Conservation (phyloP, 2,888 invertebrate genomes). For the Ormyrus thymus region DNA sequence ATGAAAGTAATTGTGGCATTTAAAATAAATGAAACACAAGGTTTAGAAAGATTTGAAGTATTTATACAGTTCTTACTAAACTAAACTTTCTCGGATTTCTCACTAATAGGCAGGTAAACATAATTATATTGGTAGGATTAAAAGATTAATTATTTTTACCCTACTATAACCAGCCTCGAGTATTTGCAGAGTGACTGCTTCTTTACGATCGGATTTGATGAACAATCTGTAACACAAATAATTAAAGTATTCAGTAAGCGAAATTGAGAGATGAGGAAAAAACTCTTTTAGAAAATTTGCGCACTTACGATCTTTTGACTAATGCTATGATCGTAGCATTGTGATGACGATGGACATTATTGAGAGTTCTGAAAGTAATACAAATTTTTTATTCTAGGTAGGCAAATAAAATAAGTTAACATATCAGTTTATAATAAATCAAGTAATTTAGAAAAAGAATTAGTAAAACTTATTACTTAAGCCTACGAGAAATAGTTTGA, state of each 20-base stretch:
- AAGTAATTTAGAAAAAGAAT: too few relatives aligned
- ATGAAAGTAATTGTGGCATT: too few relatives aligned
- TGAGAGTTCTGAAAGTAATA: slow-evolving; percentile 34
- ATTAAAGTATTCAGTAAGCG: neutral
- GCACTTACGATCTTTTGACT: slow-evolving; percentile 77
- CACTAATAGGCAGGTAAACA: too few relatives aligned
- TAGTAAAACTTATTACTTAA: too few relatives aligned
- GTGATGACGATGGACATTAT: slow-evolving; percentile 30
- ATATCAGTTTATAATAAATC: too few relatives aligned
- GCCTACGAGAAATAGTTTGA: too few relatives aligned
- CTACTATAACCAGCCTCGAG: slow-evolving; percentile 85
- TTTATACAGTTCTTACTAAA: too few relatives aligned
- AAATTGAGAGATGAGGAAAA: neutral
- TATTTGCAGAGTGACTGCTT: slow-evolving; percentile 86
- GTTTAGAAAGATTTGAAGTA: too few relatives aligned
- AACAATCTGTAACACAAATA: slow-evolving; percentile 77
- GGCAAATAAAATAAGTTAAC: neutral
- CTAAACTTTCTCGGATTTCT: too few relatives aligned
- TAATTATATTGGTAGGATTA: neutral
- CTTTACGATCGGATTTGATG: slow-evolving; percentile 80
- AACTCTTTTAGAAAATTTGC: neutral
- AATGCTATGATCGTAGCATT: slow-evolving; percentile 81
- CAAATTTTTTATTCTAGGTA: neutral
- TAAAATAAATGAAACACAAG: too few relatives aligned
- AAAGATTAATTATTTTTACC: slow-evolving; percentile 34